A percentile compares a stretch with the other conserved stretches of the same genome.
Conservation (phyloP, 2,888 invertebrate species). For the Troides oblongomaculatus region DNA sequence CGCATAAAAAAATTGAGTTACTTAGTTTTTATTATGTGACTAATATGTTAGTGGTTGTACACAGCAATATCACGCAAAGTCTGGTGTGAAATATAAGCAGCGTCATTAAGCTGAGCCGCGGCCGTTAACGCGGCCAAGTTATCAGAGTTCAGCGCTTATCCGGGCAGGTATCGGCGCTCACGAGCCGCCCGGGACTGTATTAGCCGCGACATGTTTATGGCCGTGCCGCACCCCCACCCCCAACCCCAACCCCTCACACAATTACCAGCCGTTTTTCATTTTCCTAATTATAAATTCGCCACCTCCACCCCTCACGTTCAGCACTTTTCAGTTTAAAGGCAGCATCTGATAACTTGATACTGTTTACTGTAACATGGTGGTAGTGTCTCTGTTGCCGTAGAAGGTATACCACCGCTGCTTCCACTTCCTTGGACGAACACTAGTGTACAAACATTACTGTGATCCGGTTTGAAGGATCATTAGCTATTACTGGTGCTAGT, state of each 20-base stretch:
- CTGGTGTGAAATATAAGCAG: conserved; percentile 5
- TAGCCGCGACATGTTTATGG: conserved; percentile 38
- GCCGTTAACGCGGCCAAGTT: conserved; percentile 27
- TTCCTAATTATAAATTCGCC: conserved; percentile 26
- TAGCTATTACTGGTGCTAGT: no score
- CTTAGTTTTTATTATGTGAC: no score
- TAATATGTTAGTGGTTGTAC: no score
- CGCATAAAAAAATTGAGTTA: no score
- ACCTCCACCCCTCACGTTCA: conserved; percentile 6
- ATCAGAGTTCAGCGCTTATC: conserved; percentile 30
- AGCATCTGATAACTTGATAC: no score
- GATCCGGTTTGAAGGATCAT: no score
- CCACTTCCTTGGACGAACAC: no score
- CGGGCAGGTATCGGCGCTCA: conserved; percentile 31
- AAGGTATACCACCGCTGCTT: no score
- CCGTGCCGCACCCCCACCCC: conserved; percentile 16
- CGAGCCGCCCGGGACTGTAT: conserved; percentile 40
- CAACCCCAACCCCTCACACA: conserved; percentile 22
- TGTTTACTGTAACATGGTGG: no score
- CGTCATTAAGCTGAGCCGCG: conserved; percentile 26
- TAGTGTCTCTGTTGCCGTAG: no score
- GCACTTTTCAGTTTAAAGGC: conserved; percentile 13
- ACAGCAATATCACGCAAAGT: no score
- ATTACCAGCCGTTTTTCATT: conserved; percentile 34
- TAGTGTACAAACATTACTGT: no score